A percentile compares a stretch with the other conserved stretches of the same genome.
Evolutionary conservation across 2,888 invertebrate species (phyloP).

Genomic region (Tridacna gigas): DNA sequence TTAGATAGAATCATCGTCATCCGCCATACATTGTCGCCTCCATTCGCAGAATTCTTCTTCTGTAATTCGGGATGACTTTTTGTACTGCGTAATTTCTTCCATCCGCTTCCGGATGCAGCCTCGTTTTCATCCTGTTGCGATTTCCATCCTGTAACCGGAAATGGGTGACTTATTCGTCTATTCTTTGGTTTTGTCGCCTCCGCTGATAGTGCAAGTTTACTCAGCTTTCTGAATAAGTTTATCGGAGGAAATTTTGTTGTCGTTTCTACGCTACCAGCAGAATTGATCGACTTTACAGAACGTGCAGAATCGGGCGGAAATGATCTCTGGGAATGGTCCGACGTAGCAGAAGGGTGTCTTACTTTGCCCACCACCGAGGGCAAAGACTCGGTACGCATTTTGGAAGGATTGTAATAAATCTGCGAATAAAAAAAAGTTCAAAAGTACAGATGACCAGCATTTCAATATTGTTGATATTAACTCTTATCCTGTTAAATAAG

Average conservation of each 20-base stretch:
- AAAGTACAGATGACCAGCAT: too few species aligned
- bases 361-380: too few species aligned
- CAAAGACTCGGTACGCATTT: too few species aligned
- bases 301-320: background rate
- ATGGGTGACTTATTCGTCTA: conserved; percentile 33
- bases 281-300: background rate
- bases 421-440: too few species aligned
- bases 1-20: conserved; percentile 30
- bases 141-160: conserved; percentile 37
- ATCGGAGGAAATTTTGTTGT: conserved; percentile 3
- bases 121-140: conserved; percentile 4
- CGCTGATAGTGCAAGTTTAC: conserved; percentile 15
- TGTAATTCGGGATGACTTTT: conserved; percentile 20
- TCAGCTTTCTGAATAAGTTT: conserved; percentile 5
- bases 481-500: too few species aligned
- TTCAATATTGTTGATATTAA: too few species aligned
- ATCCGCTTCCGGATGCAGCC: background rate
- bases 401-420: too few species aligned
- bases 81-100: background rate
- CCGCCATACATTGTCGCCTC: conserved; percentile 9
- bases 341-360: background rate
- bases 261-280: background rate
- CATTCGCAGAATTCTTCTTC: background rate
- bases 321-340: background rate
- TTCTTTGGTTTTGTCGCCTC: conserved; percentile 27